Evolutionary conservation across 2,797 vertebrate species (phyloP), one percentile per base, ranked within the genome.

Genomic region (Mycteria americana): DNA sequence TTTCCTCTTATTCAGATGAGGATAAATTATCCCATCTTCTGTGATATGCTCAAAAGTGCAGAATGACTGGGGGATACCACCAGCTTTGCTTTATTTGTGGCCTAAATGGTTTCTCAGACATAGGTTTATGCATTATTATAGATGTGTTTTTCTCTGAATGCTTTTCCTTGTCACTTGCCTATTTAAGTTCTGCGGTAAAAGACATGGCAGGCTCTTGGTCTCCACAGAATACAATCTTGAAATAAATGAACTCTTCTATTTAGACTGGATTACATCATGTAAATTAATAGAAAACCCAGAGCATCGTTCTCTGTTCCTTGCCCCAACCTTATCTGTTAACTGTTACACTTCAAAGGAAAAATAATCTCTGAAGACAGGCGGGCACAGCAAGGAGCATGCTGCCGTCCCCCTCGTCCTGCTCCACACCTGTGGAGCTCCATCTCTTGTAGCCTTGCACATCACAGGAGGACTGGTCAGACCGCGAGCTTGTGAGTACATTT

Each of bases 341-440:
- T 56, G 4, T 50, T 67, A 39, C 10, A 22, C 9, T 89, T 82
- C 16, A 25, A 33, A 67, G 11, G 11, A 17, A 87, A 70, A 89
- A 39, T 9, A 48, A 30, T 17, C 10, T 77, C 31, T 28, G 28
- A 60, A 50, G 31, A 22, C 6, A 30, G 3, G 2, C 0, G 0
- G 10, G 10, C 30, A 43, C 15, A 35, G 27, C 0, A 3, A 80
- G 50, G 33, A 91, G 64, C 7, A 30, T 9, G 22, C 31, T 22
- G 18, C 11, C 2, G 13, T 5, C 2, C 22, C 5, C 5, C 23
- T 78, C 0, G 0, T 50, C 21, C 59, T 37, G 18, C 39, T 82
- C 43, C 19, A 4, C 18, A 25, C 14, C 31, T 13, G 27, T 10
- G 9, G 18, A 75, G 25, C n/a, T 82, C 7, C 35, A 41, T 31